These are phyloP conservation scores for Trachops cirrhosus DNA, from an alignment of 2,797 vertebrate genomes.

Conservation along the genomic window DNA sequence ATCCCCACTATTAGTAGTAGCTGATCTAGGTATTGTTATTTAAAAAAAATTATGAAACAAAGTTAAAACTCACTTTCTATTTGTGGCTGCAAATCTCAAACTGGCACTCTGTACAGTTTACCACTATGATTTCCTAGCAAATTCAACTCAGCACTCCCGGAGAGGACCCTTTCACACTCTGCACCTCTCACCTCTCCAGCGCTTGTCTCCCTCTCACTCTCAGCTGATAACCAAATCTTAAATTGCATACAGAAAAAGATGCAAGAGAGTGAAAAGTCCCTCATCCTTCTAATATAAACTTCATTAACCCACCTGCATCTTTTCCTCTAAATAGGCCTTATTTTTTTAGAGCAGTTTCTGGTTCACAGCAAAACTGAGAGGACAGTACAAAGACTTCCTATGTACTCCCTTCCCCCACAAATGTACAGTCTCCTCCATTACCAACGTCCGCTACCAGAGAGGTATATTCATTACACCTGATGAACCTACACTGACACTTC, in stretches of 20 bases:
- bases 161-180: neutral
- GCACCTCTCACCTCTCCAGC: neutral
- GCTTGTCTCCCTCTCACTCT: neutral
- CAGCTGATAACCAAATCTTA: neutral
- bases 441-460: neutral
- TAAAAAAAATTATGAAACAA: neutral
- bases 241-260: neutral
- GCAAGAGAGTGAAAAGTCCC: neutral
- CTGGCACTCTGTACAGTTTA: neutral
- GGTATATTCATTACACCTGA: neutral
- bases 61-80: neutral
- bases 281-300: neutral
- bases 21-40: neutral
- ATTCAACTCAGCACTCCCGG: neutral
- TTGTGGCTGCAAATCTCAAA: neutral
- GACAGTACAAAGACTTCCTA: neutral
- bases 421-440: neutral
- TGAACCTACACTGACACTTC: neutral
- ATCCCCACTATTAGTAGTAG: neutral
- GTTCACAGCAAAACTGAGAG: neutral
- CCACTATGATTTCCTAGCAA: neutral
- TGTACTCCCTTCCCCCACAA: neutral
- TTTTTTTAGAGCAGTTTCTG: neutral
- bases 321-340: neutral
- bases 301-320: neutral